Percentiles rank a stretch among this genome's conserved stretches.
Conservation (phyloP, 2,888 invertebrate genomes). For the Bombylius discolor region DNA sequence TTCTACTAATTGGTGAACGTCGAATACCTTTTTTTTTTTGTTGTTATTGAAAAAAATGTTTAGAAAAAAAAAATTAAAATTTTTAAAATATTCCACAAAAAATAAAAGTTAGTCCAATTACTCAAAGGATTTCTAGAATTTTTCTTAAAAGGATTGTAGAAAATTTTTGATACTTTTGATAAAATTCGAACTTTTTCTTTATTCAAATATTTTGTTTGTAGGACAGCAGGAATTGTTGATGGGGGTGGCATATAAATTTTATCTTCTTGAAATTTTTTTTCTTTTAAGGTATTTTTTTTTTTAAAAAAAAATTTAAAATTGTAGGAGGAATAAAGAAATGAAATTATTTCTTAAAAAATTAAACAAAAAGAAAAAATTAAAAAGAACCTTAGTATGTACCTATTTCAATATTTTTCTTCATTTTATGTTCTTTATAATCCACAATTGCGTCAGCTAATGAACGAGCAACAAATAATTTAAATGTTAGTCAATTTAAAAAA, state of each 20-base stretch:
- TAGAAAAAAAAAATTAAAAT: too few species aligned
- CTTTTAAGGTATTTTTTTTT: background rate
- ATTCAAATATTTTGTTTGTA: too few species aligned
- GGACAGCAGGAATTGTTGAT: conserved; percentile 3
- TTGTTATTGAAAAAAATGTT: too few species aligned
- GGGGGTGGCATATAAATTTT: conserved; percentile 12
- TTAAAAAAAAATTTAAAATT: background rate
- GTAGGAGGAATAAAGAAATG: background rate
- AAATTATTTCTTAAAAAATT: too few species aligned
- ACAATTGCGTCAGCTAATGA: conserved; percentile 5
- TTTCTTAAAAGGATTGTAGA: too few species aligned
- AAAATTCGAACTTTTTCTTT: too few species aligned
- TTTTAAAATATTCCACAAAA: too few species aligned
- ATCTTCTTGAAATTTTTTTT: background rate
- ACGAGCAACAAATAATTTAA: too few species aligned
- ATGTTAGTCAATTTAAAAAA: too few species aligned
- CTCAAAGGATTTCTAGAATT: too few species aligned
- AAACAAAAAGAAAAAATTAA: background rate
- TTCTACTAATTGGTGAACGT: conserved; percentile 22
- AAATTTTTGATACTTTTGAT: too few species aligned
- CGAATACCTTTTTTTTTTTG: conserved; percentile 15
- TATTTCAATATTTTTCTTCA: conserved; percentile 10
- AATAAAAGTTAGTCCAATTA: too few species aligned
- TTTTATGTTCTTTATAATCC: conserved; percentile 12
- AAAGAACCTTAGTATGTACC: conserved; percentile 2